Percentiles rank a stretch among this genome's conserved stretches.
phyloP scores from a whole-genome alignment of 2,888 invertebrate genomes.

The Parasteatoda lunata region DNA sequence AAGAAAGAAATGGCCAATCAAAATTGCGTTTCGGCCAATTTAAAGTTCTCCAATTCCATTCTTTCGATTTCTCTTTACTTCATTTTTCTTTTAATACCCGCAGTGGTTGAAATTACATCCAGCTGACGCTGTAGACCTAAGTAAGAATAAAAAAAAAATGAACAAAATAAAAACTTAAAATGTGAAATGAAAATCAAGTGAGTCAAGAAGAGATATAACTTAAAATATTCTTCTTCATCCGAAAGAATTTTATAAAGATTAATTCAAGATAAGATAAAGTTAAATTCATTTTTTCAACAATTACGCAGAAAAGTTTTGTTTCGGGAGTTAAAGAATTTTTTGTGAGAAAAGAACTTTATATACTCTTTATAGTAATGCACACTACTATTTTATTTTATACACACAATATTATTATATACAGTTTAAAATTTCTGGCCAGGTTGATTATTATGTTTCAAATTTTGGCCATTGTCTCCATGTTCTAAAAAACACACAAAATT shows the following conservation, averaged over 20 bases:
- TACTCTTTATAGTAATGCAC: too few species aligned
- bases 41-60: conserved; percentile 62
- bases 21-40: conserved; percentile 62
- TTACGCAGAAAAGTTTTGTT: too few species aligned
- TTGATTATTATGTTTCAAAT: too few species aligned
- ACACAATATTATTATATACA: too few species aligned
- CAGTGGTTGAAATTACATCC: conserved; percentile 56
- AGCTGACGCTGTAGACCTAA: conserved; percentile 49
- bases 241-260: conserved; percentile 63
- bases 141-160: neutral
- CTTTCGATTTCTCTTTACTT: conserved; percentile 36
- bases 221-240: conserved; percentile 46
- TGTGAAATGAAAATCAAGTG: conserved; percentile 61
- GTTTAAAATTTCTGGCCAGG: too few species aligned
- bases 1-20: conserved; percentile 56
- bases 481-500: too few species aligned
- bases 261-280: conserved; percentile 45
- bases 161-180: conserved; percentile 24
- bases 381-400: too few species aligned
- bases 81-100: conserved; percentile 26
- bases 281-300: conserved; percentile 7
- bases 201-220: conserved; percentile 5
- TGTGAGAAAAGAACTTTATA: too few species aligned
- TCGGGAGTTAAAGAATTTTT: too few species aligned
- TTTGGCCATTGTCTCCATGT: too few species aligned